Base-by-base conservation (phyloP, 2,888 invertebrate species). In the Agrotis ipsilon region DNA sequence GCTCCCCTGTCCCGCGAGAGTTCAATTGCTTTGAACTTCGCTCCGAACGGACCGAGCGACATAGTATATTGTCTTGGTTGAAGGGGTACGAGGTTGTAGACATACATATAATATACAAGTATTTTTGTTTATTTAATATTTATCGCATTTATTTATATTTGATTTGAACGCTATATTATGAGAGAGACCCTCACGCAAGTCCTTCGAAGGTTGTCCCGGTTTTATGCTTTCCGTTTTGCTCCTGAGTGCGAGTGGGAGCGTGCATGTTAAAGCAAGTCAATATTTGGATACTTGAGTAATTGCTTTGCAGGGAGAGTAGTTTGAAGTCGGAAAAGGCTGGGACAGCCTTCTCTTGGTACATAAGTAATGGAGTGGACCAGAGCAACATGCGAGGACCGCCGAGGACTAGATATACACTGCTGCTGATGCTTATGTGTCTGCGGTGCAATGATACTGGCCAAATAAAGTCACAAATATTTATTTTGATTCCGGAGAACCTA, bases 161-260 rank as follows among this genome's bases (percentile, higher is more conserved):
- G 90, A 92, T 92, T 92, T 92, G 90, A 91, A 90, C 91, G 96
- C 96, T 94, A 93, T 87, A 90, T 88, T 92, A 91, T 72, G 84
- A 85, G 86, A 83, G 81, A 89, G 87, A 92, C 91, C 94, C 94
- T 91, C 90, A 90, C 91, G 91, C 92, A 92, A 92, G 94, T 95
- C 96, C 96, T 94, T 96, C 96, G 95, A 96, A 96, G 96, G 96
- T 96, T 96, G 96, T 96, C 96, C 96, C 96, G 96, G 96, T 95
- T 96, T 96, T 95, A 94, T 94, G 94, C 94, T 95, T 96, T 96
- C 96, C 96, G 96, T 92, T 91, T 90, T 92, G 94, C 92, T 94
- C 94, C 92, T 80, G 91, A 87, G 88, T 89, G 89, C 88, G 89
- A 87, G 84, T 88, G 80, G 87, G 89, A 94, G 96, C 96, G 96